phyloP scores from a whole-genome alignment of 2,797 vertebrate genomes.

The Gallinago solitaria region DNA sequence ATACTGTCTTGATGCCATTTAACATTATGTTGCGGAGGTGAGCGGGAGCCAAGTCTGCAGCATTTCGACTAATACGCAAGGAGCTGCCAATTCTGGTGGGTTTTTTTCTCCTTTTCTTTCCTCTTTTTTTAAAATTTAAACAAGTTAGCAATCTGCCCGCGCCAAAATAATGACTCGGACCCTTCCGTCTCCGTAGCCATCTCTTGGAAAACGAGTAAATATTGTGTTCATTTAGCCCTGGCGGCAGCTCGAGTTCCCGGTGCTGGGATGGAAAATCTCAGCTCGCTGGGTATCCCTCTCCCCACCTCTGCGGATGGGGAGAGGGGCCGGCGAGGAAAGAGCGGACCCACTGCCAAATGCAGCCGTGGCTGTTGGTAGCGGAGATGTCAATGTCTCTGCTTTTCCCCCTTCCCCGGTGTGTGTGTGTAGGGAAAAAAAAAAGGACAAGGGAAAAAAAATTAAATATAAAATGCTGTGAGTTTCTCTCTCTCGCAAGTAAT shows the following conservation, averaged over 20 bases:
- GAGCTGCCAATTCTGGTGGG: conserved; percentile 52
- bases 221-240: background rate
- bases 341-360: background rate
- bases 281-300: accelerated
- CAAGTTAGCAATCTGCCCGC: background rate
- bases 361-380: background rate
- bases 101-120: background rate
- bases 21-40: conserved; percentile 65
- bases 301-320: accelerated
- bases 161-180: background rate
- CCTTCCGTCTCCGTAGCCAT: accelerated
- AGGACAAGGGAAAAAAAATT: accelerated
- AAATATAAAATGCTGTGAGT: background rate
- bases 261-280: background rate
- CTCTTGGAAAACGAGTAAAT: background rate
- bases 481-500: background rate
- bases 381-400: background rate
- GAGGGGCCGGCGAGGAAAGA: background rate
- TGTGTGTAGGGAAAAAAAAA: too few species aligned
- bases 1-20: conserved; percentile 68
- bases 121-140: background rate
- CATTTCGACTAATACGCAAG: conserved; percentile 38
- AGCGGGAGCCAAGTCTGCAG: conserved; percentile 67
- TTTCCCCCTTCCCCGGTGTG: accelerated
- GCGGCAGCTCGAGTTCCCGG: background rate